Evolutionary conservation across 2,797 vertebrate genomes (phyloP).

Genomic region (Clarias fuscus): DNA sequence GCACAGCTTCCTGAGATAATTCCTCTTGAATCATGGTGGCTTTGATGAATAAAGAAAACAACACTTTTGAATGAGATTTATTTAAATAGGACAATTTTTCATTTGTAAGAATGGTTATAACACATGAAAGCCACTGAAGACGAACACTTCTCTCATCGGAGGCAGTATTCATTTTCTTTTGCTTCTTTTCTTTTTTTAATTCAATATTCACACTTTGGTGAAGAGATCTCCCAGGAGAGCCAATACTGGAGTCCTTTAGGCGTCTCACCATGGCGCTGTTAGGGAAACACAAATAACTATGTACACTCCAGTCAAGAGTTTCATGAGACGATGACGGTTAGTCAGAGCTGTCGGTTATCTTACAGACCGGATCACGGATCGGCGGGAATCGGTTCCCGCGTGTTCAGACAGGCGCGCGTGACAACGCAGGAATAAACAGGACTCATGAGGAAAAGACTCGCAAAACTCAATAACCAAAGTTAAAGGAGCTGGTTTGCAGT

Average conservation of each 20-base stretch:
- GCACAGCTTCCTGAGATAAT: neutral
- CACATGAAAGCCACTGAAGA: conserved; percentile 59
- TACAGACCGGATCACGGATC: neutral
- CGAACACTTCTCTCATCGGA: conserved; percentile 49
- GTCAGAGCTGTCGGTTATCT: neutral
- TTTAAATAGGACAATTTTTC: conserved; percentile 61
- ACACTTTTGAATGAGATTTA: conserved; percentile 59
- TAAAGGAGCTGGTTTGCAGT: neutral
- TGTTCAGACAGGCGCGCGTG: neutral
- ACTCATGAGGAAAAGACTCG: neutral
- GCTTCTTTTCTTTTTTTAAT: neutral
- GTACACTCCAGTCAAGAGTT: conserved; percentile 20
- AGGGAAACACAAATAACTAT: conserved; percentile 18
- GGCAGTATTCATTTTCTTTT: conserved; percentile 33
- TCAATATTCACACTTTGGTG: conserved; percentile 43
- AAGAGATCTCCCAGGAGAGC: conserved; percentile 39
- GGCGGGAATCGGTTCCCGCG: neutral
- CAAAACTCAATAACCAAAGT: neutral
- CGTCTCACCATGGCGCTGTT: conserved; percentile 16
- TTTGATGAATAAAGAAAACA: neutral
- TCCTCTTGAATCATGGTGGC: neutral
- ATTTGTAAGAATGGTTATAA: conserved; percentile 62
- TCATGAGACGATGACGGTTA: conserved; percentile 7
- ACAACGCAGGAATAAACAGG: neutral
- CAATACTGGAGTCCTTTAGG: conserved; percentile 29